Evolutionary conservation across 92 coral and sea anemone genomes (phyloP).

Genomic region (Paramuricea clavata): DNA sequence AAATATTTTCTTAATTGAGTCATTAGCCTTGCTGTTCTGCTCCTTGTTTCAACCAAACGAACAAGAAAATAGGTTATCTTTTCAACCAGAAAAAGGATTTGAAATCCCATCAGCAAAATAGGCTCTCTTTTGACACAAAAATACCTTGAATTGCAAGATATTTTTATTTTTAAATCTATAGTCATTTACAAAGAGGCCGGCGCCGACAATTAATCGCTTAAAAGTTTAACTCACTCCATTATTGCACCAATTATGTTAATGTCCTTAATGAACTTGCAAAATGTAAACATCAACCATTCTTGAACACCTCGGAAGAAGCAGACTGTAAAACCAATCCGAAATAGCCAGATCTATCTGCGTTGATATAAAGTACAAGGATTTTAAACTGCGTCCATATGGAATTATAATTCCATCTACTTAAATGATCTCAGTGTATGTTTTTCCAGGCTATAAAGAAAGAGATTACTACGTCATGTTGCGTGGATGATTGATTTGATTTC

Average conservation of each 20-base stretch:
- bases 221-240: neutral
- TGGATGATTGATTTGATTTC: neutral
- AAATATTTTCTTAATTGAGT: conserved; percentile 9
- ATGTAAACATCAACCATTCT: neutral
- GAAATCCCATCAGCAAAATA: neutral
- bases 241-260: neutral
- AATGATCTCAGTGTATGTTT: neutral
- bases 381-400: neutral
- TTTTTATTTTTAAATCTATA: neutral
- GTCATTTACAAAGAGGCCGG: conserved; percentile 9
- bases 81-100: neutral
- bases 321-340: neutral
- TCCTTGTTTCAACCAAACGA: neutral
- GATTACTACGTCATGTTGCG: neutral
- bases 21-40: conserved; percentile 20
- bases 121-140: neutral
- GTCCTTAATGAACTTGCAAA: conserved; percentile 21
- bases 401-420: neutral
- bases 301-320: neutral
- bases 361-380: neutral
- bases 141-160: neutral
- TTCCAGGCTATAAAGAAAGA: neutral
- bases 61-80: neutral
- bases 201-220: conserved; percentile 44
- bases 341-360: neutral